Evolutionary conservation across 2,113 vertebrate genomes (phyloP).

Genomic region (Leiothrix lutea): DNA sequence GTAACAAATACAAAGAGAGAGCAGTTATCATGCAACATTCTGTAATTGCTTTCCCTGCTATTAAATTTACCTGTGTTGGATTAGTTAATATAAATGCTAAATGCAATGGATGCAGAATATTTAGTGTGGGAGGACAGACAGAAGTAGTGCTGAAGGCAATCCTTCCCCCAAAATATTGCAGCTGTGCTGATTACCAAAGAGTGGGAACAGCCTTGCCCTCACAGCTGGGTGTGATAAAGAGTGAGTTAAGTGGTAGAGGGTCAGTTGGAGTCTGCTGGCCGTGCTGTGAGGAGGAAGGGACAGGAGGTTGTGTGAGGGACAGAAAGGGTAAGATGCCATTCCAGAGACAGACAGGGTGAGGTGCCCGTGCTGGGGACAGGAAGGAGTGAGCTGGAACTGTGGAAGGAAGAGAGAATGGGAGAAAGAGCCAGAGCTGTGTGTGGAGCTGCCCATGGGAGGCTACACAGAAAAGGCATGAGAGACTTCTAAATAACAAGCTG

Average conservation of each 20-base stretch:
- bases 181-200: neutral
- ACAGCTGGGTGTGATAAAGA: neutral
- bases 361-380: neutral
- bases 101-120: neutral
- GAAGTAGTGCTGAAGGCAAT: neutral
- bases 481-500: neutral
- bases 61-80: neutral
- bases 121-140: neutral
- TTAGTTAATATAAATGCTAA: neutral
- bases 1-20: neutral
- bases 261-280: neutral
- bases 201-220: neutral
- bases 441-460: neutral
- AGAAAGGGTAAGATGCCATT: neutral
- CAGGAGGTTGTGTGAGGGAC: neutral
- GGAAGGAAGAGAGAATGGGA: neutral
- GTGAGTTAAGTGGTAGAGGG: neutral
- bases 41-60: neutral
- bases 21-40: neutral
- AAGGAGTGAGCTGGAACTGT: neutral
- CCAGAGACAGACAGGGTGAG: too few species aligned
- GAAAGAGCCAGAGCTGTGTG: neutral
- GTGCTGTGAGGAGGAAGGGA: neutral
- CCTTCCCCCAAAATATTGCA: neutral
- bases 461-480: neutral